Conservation (phyloP, 2,797 vertebrate species). For the Sandelia bainsii region DNA sequence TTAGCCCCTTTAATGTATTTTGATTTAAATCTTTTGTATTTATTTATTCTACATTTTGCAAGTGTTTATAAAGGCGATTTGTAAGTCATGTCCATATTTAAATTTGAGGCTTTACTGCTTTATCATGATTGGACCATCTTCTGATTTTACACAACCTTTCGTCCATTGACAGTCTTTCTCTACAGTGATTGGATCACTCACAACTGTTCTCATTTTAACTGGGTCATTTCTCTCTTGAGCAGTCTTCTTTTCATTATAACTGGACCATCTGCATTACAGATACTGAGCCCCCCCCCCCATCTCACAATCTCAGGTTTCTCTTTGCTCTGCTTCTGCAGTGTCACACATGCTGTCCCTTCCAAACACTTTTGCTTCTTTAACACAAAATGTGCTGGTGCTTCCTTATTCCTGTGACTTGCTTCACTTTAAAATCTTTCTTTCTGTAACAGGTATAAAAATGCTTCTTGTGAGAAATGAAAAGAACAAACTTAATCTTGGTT, state of each 20-base stretch:
- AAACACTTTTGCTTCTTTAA: conserved; percentile 54
- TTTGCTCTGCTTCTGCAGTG: conserved; percentile 66
- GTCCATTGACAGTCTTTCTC: conserved; percentile 74
- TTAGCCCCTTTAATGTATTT: conserved; percentile 63
- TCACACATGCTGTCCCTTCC: conserved; percentile 54
- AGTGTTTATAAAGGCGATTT: conserved; percentile 86
- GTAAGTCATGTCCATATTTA: conserved; percentile 78
- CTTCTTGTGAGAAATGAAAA: background rate
- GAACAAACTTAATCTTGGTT: background rate
- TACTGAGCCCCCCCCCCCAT: conserved; percentile 34
- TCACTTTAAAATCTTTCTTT: conserved; percentile 39
- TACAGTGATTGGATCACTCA: conserved; percentile 72
- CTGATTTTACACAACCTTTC: conserved; percentile 68
- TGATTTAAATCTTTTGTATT: conserved; percentile 61
- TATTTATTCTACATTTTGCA: conserved; percentile 86
- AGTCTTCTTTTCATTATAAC: conserved; percentile 62
- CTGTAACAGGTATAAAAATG: conserved; percentile 50
- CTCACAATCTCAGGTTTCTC: conserved; percentile 66
- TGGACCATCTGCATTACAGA: conserved; percentile 74
- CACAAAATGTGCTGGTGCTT: conserved; percentile 47
- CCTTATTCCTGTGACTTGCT: conserved; percentile 27
- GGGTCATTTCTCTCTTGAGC: conserved; percentile 73
- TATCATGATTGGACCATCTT: conserved; percentile 77
- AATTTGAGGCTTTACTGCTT: conserved; percentile 75
- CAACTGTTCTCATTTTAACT: conserved; percentile 73